These are phyloP conservation scores for Hipposideros armiger DNA, from an alignment of 2,113 vertebrate species.

Conservation along the genomic window DNA sequence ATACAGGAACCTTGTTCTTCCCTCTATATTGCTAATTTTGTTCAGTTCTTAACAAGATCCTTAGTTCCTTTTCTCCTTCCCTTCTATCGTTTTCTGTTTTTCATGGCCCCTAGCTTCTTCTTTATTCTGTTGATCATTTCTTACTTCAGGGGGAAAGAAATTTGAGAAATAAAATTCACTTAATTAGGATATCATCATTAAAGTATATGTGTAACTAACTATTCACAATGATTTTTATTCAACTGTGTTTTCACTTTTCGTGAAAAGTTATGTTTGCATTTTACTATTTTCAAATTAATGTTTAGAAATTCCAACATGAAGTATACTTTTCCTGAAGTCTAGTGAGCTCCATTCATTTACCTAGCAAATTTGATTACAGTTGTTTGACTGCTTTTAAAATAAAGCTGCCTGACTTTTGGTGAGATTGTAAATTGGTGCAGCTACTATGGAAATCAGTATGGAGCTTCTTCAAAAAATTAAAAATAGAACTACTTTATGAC, in stretches of 20 bases:
- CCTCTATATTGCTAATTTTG: not conserved
- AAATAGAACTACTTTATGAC: no score
- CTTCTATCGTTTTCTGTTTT: not conserved
- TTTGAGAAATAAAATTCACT: constrained; percentile 26
- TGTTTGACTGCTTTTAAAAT: constrained; percentile 52
- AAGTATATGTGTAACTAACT: not conserved
- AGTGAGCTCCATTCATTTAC: not conserved
- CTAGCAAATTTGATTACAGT: constrained; percentile 37
- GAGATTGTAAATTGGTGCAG: no score
- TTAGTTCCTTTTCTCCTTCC: constrained; percentile 1
- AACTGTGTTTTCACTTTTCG: constrained; percentile 19
- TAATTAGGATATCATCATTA: constrained; percentile 34
- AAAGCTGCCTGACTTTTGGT: not conserved
- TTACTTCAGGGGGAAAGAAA: constrained; percentile 25
- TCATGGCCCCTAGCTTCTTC: not conserved
- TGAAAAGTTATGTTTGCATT: not conserved
- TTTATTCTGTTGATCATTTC: constrained; percentile 53
- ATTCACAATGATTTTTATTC: not conserved
- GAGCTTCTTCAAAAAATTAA: no score
- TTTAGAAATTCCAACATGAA: not conserved
- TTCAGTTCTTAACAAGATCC: constrained; percentile 6
- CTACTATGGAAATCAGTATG: no score
- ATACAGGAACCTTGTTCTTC: not conserved
- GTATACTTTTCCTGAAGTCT: not conserved
- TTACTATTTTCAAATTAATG: constrained; percentile 29